These are phyloP conservation scores for Drosophila guanche DNA, from an alignment of 1,140 invertebrate genomes.

Conservation along the genomic window DNA sequence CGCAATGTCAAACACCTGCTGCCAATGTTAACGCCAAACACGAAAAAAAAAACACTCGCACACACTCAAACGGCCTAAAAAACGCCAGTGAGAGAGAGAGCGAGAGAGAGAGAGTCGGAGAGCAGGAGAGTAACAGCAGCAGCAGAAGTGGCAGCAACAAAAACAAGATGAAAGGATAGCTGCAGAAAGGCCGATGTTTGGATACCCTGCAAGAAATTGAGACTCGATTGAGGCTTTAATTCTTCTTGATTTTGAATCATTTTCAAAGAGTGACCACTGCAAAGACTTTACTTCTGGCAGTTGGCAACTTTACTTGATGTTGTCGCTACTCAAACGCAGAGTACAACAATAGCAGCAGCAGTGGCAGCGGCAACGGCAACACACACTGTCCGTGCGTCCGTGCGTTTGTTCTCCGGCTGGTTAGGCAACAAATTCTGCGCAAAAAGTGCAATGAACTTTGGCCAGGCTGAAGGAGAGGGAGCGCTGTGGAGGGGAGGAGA, in stretches of 20 bases:
- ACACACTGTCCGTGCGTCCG: conserved; percentile 65
- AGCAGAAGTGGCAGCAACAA: conserved; percentile 46
- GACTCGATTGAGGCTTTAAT: too few species aligned
- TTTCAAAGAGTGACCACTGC: too few species aligned
- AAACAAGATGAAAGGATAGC: conserved; percentile 8
- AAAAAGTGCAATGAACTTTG: conserved; percentile 78
- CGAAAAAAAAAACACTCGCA: conserved; percentile 65
- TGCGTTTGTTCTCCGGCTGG: conserved; percentile 79
- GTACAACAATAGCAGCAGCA: conserved; percentile 25
- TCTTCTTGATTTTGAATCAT: too few species aligned
- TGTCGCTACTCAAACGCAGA: too few species aligned
- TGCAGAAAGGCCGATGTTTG: too few species aligned
- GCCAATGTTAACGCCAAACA: conserved; percentile 80
- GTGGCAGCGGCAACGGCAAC: conserved; percentile 14
- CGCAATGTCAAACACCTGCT: conserved; percentile 82
- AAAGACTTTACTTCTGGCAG: too few species aligned
- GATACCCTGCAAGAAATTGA: too few species aligned
- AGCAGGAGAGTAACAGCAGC: conserved; percentile 60
- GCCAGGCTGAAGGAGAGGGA: not conserved
- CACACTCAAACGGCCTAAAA: conserved; percentile 51
- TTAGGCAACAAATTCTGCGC: conserved; percentile 81
- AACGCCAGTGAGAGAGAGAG: conserved; percentile 31
- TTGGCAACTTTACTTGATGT: too few species aligned
- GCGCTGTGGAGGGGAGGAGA: conserved; percentile 16
- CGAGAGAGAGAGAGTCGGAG: conserved; percentile 7